Evolutionary conservation across 2,888 invertebrate species (phyloP).

Genomic region (Piscicola geometra): DNA sequence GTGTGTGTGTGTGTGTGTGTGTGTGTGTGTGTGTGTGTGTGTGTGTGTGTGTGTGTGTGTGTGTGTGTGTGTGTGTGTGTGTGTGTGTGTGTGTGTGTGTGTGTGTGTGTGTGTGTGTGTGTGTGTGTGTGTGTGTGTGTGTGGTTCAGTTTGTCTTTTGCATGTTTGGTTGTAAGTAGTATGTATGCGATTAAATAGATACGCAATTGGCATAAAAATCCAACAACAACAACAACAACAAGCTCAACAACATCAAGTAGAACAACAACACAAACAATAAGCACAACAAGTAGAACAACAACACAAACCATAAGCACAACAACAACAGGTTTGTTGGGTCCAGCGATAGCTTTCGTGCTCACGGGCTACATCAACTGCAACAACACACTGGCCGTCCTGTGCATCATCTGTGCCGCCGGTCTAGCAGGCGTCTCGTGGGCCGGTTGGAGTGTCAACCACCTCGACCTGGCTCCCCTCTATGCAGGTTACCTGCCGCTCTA

Average conservation of each 20-base stretch:
- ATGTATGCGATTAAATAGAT: too few relatives aligned
- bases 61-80: too few relatives aligned
- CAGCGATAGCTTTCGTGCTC: slow-evolving; percentile 76
- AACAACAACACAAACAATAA: background rate
- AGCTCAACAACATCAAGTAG: background rate
- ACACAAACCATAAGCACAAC: background rate
- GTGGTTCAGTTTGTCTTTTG: too few relatives aligned
- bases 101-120: too few relatives aligned
- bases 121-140: too few relatives aligned
- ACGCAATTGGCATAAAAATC: too few relatives aligned
- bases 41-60: too few relatives aligned
- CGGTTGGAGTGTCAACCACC: slow-evolving; percentile 50
- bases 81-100: too few relatives aligned
- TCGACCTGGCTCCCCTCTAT: slow-evolving; percentile 51
- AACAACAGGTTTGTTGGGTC: slow-evolving; percentile 65
- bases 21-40: too few relatives aligned
- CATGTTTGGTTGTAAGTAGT: too few relatives aligned
- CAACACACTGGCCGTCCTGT: slow-evolving; percentile 41
- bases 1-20: too few relatives aligned
- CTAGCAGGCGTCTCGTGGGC: slow-evolving; percentile 43
- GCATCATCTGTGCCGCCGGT: slow-evolving; percentile 45
- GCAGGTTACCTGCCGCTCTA: slow-evolving; percentile 42
- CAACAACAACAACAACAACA: background rate
- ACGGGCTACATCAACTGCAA: slow-evolving; percentile 65
- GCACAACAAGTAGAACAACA: too few relatives aligned